Evolutionary conservation across 1,140 invertebrate genomes (phyloP).

Genomic region (Trachymyrmex septentrionalis): DNA sequence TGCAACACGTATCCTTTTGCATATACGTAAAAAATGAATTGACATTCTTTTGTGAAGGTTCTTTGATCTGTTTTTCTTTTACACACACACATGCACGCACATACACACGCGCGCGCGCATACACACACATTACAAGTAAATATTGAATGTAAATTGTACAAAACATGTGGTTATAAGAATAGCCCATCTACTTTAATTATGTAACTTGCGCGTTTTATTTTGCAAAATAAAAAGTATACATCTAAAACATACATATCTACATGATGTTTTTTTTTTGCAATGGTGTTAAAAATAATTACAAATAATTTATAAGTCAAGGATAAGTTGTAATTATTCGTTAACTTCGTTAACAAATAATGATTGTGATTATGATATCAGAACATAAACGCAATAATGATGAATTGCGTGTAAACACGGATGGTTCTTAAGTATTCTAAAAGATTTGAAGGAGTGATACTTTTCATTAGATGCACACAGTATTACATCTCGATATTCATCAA

Average conservation of each 20-base stretch:
- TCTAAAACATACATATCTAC: neutral
- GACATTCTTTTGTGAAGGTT: neutral
- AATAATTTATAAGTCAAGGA: neutral
- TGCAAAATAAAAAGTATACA: constrained; percentile 1
- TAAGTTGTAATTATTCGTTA: too few relatives aligned
- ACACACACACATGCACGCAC: too few relatives aligned
- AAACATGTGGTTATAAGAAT: neutral
- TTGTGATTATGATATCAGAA: neutral
- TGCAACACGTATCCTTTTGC: neutral
- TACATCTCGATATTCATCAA: too few relatives aligned
- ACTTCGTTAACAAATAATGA: neutral
- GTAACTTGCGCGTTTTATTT: neutral
- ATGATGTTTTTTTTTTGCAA: constrained; percentile 1
- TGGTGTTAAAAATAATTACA: neutral
- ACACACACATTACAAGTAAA: neutral
- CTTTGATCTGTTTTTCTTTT: neutral
- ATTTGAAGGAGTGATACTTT: too few relatives aligned
- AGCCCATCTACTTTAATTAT: neutral
- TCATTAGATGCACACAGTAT: too few relatives aligned
- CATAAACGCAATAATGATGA: neutral
- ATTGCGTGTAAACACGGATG: neutral
- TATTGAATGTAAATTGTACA: neutral
- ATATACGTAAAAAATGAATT: neutral
- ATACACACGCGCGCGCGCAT: too few relatives aligned
- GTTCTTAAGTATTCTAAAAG: too few relatives aligned